Conservation (phyloP, 2,113 vertebrate species). For the Clupea harengus region DNA sequence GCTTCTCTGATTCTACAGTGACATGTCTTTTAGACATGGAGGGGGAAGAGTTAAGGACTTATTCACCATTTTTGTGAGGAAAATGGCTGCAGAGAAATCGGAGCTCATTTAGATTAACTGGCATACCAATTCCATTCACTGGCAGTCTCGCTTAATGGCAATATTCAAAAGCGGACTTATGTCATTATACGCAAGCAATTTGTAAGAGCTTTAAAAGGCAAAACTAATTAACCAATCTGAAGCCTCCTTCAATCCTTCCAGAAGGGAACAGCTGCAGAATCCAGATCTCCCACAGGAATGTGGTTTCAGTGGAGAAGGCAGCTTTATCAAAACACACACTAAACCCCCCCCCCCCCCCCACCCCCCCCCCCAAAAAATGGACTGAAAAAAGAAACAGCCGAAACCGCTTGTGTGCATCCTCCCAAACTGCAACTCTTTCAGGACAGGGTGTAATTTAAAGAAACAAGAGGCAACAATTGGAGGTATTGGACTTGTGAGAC, state of each 20-base stretch:
- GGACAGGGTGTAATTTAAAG: neutral
- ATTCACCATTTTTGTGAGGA: slow-evolving; percentile 4
- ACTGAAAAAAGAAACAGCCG: neutral
- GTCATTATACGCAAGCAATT: neutral
- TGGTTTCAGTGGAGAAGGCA: neutral
- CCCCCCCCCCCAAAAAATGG: neutral
- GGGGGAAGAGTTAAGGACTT: neutral
- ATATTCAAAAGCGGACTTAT: slow-evolving; percentile 17
- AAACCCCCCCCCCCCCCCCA: neutral
- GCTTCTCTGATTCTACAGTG: neutral
- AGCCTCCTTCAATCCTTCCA: slow-evolving; percentile 8
- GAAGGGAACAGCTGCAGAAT: neutral
- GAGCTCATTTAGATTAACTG: neutral
- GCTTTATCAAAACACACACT: neutral
- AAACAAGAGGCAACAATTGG: neutral
- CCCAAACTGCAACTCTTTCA: neutral
- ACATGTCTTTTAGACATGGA: neutral
- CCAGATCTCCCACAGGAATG: neutral
- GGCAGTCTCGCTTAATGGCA: neutral
- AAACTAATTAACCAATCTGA: slow-evolving; percentile 30
- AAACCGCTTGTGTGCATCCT: neutral
- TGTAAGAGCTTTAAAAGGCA: slow-evolving; percentile 23
- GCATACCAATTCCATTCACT: neutral
- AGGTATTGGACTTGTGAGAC: neutral
- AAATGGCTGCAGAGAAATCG: neutral